Evolutionary conservation across 2,888 invertebrate species (phyloP).

Genomic region (Hofmannophila pseudospretella): DNA sequence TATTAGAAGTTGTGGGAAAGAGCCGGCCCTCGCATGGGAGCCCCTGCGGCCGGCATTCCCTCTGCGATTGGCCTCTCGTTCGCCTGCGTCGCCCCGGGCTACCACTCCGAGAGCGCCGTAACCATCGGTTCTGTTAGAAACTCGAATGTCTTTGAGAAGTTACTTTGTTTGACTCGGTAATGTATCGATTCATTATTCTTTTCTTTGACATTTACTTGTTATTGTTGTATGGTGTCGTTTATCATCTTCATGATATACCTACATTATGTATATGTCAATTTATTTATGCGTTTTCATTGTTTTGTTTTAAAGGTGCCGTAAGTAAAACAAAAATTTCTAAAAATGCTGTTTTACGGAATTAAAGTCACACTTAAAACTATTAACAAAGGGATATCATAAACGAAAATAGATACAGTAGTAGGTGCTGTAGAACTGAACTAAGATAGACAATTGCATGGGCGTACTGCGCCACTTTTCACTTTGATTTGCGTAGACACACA

Average conservation of each 20-base stretch:
- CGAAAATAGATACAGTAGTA: too few species aligned
- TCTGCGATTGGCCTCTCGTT: conserved; percentile 44
- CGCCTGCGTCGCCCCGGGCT: conserved; percentile 46
- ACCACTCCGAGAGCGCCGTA: conserved; percentile 32
- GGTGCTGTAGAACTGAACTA: conserved; percentile 19
- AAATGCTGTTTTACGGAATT: too few species aligned
- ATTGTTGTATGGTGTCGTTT: too few species aligned
- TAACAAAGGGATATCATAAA: too few species aligned
- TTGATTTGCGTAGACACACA: conserved; percentile 31
- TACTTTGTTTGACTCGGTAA: neutral
- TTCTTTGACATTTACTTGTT: too few species aligned
- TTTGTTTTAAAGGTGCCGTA: too few species aligned
- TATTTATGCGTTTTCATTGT: too few species aligned
- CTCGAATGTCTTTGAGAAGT: conserved; percentile 4
- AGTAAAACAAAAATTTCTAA: too few species aligned
- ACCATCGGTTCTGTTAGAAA: conserved; percentile 38
- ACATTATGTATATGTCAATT: too few species aligned
- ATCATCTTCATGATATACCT: too few species aligned
- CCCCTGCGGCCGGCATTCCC: conserved; percentile 57
- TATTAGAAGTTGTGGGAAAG: conserved; percentile 66
- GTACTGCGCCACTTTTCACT: conserved; percentile 36
- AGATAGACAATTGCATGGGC: conserved; percentile 33
- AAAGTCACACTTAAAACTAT: too few species aligned
- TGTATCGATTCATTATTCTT: neutral
- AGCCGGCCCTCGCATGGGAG: conserved; percentile 46